These are phyloP conservation scores for Malurus cyaneus DNA, from an alignment of 2,113 vertebrate species.

Conservation along the genomic window DNA sequence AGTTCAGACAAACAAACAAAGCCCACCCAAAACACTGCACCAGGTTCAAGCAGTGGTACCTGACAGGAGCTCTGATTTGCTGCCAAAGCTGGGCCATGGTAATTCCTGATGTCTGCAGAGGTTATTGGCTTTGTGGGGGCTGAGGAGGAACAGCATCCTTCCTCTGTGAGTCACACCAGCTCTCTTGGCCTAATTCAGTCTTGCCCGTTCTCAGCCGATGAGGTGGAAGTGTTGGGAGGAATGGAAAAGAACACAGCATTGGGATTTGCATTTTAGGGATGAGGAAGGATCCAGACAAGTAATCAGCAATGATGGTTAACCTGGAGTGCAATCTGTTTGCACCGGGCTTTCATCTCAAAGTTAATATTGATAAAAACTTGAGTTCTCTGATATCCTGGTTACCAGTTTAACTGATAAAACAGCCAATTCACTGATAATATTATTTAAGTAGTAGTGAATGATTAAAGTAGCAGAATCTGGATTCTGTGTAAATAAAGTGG, in stretches of 20 bases:
- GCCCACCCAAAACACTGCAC: neutral
- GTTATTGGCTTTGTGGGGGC: neutral
- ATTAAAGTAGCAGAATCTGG: slow-evolving; percentile 46
- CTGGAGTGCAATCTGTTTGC: neutral
- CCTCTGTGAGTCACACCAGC: neutral
- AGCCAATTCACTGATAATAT: slow-evolving; percentile 53
- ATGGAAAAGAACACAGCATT: rapidly evolving
- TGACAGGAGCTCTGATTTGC: neutral
- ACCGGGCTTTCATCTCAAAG: slow-evolving; percentile 5
- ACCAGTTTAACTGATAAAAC: slow-evolving; percentile 51
- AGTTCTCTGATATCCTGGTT: slow-evolving; percentile 20
- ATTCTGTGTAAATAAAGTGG: slow-evolving; percentile 52
- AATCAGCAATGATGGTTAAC: neutral
- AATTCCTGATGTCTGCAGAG: neutral
- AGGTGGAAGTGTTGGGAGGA: neutral
- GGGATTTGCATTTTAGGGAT: rapidly evolving
- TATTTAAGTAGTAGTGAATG: slow-evolving; percentile 66
- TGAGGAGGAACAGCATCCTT: neutral
- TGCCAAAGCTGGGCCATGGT: neutral
- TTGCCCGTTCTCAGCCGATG: neutral
- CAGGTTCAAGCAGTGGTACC: rapidly evolving
- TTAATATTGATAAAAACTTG: slow-evolving; percentile 40
- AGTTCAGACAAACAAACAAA: neutral
- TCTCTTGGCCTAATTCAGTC: neutral
- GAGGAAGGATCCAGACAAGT: neutral